Evolutionary conservation across 2,797 vertebrate genomes (phyloP).

Genomic region (Eremophila alpestris): DNA sequence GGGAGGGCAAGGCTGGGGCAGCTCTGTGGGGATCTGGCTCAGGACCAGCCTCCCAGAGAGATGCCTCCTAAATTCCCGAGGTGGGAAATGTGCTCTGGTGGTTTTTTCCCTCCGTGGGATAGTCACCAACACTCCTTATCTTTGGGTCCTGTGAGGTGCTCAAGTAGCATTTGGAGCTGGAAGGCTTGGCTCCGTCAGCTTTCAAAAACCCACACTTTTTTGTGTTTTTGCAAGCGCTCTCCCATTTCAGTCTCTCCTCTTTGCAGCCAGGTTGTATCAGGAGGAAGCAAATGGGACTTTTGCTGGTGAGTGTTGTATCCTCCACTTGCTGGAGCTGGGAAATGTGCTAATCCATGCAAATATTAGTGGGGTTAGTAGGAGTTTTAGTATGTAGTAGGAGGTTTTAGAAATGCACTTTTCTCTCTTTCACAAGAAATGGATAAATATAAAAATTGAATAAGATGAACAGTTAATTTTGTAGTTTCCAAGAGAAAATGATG

Average conservation of each 20-base stretch:
- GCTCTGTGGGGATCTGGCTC: background rate
- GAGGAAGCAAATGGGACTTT: background rate
- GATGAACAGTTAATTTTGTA: background rate
- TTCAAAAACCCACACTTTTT: background rate
- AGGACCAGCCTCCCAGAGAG: background rate
- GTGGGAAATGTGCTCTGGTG: background rate
- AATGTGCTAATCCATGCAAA: background rate
- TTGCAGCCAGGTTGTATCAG: background rate
- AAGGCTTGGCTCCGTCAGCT: background rate
- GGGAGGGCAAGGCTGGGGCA: constrained; percentile 39
- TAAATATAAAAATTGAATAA: background rate
- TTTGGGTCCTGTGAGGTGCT: background rate
- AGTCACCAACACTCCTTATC: background rate
- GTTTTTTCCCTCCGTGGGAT: background rate
- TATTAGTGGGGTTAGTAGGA: background rate
- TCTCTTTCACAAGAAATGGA: background rate
- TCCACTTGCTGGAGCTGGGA: background rate
- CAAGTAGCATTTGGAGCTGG: background rate
- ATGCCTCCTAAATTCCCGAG: background rate
- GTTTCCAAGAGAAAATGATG: background rate
- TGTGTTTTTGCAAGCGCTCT: background rate
- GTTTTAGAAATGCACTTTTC: background rate
- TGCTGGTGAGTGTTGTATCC: background rate
- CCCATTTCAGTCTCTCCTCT: background rate
- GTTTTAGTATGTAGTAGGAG: background rate